These are phyloP conservation scores for Pempheris klunzingeri DNA, from an alignment of 2,797 vertebrate genomes.

Conservation along the genomic window DNA sequence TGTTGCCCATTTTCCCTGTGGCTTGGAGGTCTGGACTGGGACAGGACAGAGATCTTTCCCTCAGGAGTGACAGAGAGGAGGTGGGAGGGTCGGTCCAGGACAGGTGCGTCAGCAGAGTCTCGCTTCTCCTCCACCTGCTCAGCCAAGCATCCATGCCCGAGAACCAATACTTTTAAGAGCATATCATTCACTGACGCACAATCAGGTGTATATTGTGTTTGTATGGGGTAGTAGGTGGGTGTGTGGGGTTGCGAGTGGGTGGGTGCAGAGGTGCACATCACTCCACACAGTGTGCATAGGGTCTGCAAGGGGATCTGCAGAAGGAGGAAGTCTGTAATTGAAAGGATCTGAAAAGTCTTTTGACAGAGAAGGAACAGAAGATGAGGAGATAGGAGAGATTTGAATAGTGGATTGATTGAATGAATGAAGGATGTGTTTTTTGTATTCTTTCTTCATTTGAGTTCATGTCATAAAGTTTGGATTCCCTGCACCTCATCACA, in stretches of 20 bases:
- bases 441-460: neutral
- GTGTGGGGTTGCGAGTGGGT: constrained; percentile 1
- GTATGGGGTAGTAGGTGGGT: constrained; percentile 18
- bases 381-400: constrained; percentile 44
- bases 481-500: neutral
- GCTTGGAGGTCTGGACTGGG: constrained; percentile 16
- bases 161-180: constrained; percentile 37
- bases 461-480: neutral
- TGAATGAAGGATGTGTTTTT: neutral
- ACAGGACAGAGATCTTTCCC: constrained; percentile 32
- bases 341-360: constrained; percentile 71
- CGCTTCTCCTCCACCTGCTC: constrained; percentile 38
- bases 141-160: constrained; percentile 29
- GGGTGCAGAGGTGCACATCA: constrained; percentile 51
- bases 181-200: constrained; percentile 36
- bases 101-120: constrained; percentile 55
- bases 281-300: constrained; percentile 55
- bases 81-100: constrained; percentile 49
- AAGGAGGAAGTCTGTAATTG: constrained; percentile 73
- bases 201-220: constrained; percentile 38
- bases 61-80: constrained; percentile 18
- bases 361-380: constrained; percentile 51
- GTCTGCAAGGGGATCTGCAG: constrained; percentile 70
- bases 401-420: neutral
- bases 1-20: constrained; percentile 83